These are phyloP conservation scores for Invenusta paracnida DNA, from an alignment of 2,888 invertebrate species.

Conservation along the genomic window DNA sequence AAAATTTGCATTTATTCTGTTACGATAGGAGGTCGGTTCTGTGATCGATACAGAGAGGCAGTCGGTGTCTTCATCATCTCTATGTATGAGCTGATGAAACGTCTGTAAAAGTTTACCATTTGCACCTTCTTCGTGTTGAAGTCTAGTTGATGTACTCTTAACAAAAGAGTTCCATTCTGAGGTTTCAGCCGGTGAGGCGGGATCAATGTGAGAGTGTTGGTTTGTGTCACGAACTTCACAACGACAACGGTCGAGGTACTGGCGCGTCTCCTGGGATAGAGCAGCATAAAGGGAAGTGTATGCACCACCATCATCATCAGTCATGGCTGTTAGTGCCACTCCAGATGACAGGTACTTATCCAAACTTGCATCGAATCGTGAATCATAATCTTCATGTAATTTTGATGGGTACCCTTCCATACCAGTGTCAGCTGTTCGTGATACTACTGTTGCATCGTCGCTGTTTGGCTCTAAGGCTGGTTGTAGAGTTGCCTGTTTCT, in stretches of 20 bases:
- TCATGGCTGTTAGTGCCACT: not conserved
- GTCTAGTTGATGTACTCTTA: not conserved
- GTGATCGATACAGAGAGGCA: not conserved
- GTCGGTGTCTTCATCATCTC: not conserved
- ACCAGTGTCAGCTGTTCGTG: too few relatives aligned
- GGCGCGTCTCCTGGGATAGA: not conserved
- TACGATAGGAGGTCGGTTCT: not conserved
- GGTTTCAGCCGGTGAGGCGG: not conserved
- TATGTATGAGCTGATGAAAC: not conserved
- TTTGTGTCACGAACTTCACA: too few relatives aligned
- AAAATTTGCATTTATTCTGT: not conserved
- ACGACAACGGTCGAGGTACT: not conserved
- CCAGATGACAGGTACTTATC: not conserved
- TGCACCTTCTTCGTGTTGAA: not conserved
- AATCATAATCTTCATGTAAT: not conserved
- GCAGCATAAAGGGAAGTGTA: not conserved
- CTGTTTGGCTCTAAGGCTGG: too few relatives aligned
- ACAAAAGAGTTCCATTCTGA: not conserved
- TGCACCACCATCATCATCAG: not conserved
- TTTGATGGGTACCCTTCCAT: too few relatives aligned
- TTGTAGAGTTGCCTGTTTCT: not conserved
- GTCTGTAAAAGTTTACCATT: not conserved
- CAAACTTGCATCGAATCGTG: not conserved
- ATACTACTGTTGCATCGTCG: too few relatives aligned
- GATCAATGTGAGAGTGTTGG: not conserved